Base-by-base conservation (phyloP, 2,113 vertebrate species). In the Glaucidium brasilianum region DNA sequence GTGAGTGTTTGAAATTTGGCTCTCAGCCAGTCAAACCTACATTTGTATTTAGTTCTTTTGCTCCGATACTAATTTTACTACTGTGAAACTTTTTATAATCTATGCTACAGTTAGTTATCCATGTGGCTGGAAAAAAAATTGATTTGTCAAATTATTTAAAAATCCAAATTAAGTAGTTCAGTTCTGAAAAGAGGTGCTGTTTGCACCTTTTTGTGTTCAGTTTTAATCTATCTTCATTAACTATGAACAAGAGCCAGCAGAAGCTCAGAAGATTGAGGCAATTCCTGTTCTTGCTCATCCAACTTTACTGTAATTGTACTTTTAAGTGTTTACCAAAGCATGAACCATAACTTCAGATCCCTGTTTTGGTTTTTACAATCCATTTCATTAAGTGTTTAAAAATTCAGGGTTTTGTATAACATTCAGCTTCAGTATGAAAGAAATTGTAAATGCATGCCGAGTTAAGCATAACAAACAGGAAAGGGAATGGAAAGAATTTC, bases 21-120 rank as follows among this genome's bases (percentile, higher is more conserved):
- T 82, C 63, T 63, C 23, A 12, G 89, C 90, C 95, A 91, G 75
- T 68, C 59, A 47, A 62, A 53, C 90, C 79, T 92, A 79, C n/a
- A 53, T 55, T 53, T 77, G 30, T 96, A 67, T 84, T 69, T 80
- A 69, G 68, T 94, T 88, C 37, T 96, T 94, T 88, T 88, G 87
- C 71, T 96, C 89, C 22, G 23, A 62, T 91, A 75, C 89, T 97
- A 88, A 97, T 98, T 97, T 97, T 97, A 95, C 92, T 97, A 62
- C 29, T 32, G 69, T 96, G 85, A 94, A 98, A 94, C 87, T 96
- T 84, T 39, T 82, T 91, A 86, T 83, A 95, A 92, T 88, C 66
- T 92, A 68, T 2, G 2, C 73, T 94, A 84, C 71, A 82, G 43
- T 78, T 96, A 55, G 43, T 78, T 96, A 55, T 35, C 59, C 18